Evolutionary conservation across 1,140 invertebrate species (phyloP).

Genomic region (Vanessa atalanta): DNA sequence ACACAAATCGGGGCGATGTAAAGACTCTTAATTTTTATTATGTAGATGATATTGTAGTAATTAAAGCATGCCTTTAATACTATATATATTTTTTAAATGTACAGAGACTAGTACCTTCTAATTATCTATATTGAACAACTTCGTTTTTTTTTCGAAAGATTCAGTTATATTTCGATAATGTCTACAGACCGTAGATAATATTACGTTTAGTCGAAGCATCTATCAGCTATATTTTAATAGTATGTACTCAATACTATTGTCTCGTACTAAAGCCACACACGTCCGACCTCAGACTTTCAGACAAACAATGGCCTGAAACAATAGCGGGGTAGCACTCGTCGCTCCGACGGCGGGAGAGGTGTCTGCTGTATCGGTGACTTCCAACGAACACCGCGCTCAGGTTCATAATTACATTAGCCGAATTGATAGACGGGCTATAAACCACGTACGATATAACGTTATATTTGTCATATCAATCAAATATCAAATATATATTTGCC

Average conservation of each 20-base stretch:
- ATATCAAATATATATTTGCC: no score
- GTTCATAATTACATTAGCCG: neutral
- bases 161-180: no score
- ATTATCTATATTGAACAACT: no score
- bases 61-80: no score
- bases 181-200: no score
- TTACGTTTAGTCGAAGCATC: neutral
- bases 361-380: neutral
- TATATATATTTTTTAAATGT: no score
- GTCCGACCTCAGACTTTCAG: neutral
- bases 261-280: neutral
- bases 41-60: no score
- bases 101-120: no score
- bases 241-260: neutral
- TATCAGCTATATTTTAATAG: neutral
- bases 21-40: no score
- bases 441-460: neutral
- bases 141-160: no score
- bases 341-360: neutral
- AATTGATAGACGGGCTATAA: neutral
- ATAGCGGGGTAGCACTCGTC: neutral
- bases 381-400: neutral
- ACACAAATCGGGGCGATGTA: no score
- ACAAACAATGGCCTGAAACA: constrained; percentile 6
- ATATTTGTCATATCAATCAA: neutral